Evolutionary conservation across 2,888 invertebrate genomes (phyloP).

Genomic region (Tipula lateralis): DNA sequence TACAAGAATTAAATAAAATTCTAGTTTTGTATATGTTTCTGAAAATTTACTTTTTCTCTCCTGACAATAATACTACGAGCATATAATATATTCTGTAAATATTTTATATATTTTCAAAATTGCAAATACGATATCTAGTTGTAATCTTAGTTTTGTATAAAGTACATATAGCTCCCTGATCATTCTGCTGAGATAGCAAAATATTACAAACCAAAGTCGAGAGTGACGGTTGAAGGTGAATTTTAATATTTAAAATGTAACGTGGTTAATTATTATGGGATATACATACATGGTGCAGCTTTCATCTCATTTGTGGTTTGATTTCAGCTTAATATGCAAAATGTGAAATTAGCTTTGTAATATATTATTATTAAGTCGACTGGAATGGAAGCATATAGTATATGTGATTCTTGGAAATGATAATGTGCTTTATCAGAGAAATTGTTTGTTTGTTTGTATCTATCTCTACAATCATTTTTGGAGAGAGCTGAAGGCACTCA

Average conservation of each 20-base stretch:
- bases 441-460: too few relatives aligned
- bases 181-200: not conserved
- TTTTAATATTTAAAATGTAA: not conserved
- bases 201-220: not conserved
- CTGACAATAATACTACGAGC: conserved; percentile 2
- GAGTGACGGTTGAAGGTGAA: not conserved
- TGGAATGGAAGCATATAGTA: too few relatives aligned
- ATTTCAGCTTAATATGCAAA: not conserved
- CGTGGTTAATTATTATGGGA: not conserved
- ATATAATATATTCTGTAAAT: conserved; percentile 3
- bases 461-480: too few relatives aligned
- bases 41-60: not conserved
- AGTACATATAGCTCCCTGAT: not conserved
- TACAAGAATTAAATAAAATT: not conserved
- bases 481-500: too few relatives aligned
- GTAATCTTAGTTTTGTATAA: not conserved
- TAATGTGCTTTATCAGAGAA: too few relatives aligned
- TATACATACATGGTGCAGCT: too few relatives aligned
- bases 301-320: not conserved
- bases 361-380: too few relatives aligned
- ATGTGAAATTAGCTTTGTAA: not conserved
- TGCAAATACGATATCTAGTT: not conserved
- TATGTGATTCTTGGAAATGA: too few relatives aligned
- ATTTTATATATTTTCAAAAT: not conserved
- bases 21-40: not conserved